These are phyloP conservation scores for Heliconius cydno DNA, from an alignment of 2,888 invertebrate species.

Conservation along the genomic window DNA sequence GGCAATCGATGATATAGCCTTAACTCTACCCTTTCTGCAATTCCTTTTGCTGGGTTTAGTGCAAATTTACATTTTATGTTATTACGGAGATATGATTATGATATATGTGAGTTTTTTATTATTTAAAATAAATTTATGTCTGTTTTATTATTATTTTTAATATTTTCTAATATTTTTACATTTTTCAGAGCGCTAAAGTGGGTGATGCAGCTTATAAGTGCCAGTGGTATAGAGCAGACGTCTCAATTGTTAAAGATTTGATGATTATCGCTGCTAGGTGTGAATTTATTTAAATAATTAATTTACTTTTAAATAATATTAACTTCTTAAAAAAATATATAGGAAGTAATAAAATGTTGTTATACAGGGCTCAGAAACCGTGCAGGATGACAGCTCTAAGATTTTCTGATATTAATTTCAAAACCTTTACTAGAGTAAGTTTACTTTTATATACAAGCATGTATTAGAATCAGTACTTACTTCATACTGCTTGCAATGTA, in stretches of 20 bases:
- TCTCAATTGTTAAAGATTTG: slow-evolving; percentile 56
- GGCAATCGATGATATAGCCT: slow-evolving; percentile 56
- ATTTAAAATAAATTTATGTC: neutral
- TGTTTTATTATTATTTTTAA: neutral
- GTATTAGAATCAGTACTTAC: neutral
- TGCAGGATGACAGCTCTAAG: slow-evolving; percentile 62
- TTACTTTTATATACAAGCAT: neutral
- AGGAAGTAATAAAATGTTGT: neutral
- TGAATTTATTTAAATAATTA: slow-evolving; percentile 14
- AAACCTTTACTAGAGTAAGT: slow-evolving; percentile 59
- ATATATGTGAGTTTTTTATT: slow-evolving; percentile 58
- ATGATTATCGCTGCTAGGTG: slow-evolving; percentile 62
- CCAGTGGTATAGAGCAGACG: slow-evolving; percentile 59
- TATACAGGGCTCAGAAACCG: slow-evolving; percentile 61
- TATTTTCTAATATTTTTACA: neutral
- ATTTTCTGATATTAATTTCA: slow-evolving; percentile 60
- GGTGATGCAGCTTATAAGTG: slow-evolving; percentile 61
- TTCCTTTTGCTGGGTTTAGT: slow-evolving; percentile 58
- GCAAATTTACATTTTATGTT: slow-evolving; percentile 65
- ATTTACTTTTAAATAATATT: neutral
- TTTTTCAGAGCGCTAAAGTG: slow-evolving; percentile 59
- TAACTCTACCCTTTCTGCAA: slow-evolving; percentile 57
- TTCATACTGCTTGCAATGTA: too few species aligned
- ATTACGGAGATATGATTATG: slow-evolving; percentile 63
- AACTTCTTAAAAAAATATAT: neutral